phyloP scores from a whole-genome alignment of 2,113 vertebrate genomes.

The Cyanoliseus patagonus region DNA sequence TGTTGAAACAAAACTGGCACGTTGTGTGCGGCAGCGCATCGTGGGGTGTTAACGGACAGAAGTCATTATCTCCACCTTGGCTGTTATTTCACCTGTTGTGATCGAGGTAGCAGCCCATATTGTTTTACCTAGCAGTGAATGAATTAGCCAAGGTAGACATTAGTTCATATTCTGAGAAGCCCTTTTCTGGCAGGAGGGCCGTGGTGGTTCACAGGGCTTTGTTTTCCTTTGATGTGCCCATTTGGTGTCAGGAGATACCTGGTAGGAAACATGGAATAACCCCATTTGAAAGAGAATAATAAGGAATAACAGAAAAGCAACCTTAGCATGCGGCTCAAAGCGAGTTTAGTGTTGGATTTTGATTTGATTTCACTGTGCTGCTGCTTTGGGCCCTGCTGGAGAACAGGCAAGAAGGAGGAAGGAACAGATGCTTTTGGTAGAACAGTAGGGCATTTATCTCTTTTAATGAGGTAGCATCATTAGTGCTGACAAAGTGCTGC shows the following conservation, averaged over 20 bases:
- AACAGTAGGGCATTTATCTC: conserved; percentile 77
- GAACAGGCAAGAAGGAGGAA: conserved; percentile 36
- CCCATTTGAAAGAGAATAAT: neutral
- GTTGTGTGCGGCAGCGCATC: neutral
- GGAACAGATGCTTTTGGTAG: conserved; percentile 75
- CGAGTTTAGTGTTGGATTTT: conserved; percentile 57
- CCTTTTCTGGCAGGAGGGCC: neutral
- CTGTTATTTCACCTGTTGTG: conserved; percentile 16
- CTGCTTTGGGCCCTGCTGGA: conserved; percentile 55
- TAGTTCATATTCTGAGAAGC: conserved; percentile 4
- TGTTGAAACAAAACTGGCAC: conserved; percentile 20
- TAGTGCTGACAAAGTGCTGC: conserved; percentile 76
- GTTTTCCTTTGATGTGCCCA: neutral
- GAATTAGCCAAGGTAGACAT: neutral
- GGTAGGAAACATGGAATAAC: neutral
- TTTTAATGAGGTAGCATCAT: conserved; percentile 81
- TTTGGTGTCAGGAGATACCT: neutral
- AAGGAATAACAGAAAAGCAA: neutral
- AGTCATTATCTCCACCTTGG: conserved; percentile 12
- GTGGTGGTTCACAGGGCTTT: neutral
- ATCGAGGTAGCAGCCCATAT: neutral
- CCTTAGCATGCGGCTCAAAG: conserved; percentile 20
- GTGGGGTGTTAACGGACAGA: neutral
- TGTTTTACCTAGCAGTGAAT: neutral
- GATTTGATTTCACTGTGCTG: conserved; percentile 55